These are phyloP conservation scores for Coleophora flavipennella DNA, from an alignment of 2,888 invertebrate species.

Conservation along the genomic window DNA sequence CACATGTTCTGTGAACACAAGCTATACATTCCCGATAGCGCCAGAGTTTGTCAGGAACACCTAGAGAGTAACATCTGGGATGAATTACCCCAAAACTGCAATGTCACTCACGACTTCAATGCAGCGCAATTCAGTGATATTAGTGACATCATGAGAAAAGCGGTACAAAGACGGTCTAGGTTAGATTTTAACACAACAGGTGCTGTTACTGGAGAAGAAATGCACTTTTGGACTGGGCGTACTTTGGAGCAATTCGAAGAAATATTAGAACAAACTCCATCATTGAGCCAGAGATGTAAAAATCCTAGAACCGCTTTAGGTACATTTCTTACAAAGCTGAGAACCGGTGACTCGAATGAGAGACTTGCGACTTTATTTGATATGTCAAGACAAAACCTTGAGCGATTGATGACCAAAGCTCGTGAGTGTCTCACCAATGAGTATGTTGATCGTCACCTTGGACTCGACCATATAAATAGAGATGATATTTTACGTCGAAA, in stretches of 20 bases:
- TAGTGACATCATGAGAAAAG: neutral
- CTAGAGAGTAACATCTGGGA: neutral
- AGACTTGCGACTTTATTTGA: slow-evolving; percentile 2
- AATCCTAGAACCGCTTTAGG: neutral
- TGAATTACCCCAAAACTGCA: neutral
- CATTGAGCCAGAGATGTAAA: no score
- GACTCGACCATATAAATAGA: neutral
- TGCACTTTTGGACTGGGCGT: neutral
- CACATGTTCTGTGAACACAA: neutral
- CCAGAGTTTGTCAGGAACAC: neutral
- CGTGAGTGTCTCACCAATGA: neutral
- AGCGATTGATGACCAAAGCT: neutral
- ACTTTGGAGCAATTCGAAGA: no score
- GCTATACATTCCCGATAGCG: neutral
- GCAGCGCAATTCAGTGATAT: neutral
- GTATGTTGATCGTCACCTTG: neutral
- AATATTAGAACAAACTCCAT: no score
- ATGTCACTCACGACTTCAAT: neutral
- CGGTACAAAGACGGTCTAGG: neutral
- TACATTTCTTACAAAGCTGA: neutral
- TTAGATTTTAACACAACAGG: neutral
- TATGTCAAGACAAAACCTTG: slow-evolving; percentile 1
- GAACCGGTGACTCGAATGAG: slow-evolving; percentile 1
- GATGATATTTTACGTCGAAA: neutral
- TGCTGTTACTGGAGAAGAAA: neutral